Conservation (phyloP, 2,113 vertebrate genomes). For the Proterorhinus semilunaris region DNA sequence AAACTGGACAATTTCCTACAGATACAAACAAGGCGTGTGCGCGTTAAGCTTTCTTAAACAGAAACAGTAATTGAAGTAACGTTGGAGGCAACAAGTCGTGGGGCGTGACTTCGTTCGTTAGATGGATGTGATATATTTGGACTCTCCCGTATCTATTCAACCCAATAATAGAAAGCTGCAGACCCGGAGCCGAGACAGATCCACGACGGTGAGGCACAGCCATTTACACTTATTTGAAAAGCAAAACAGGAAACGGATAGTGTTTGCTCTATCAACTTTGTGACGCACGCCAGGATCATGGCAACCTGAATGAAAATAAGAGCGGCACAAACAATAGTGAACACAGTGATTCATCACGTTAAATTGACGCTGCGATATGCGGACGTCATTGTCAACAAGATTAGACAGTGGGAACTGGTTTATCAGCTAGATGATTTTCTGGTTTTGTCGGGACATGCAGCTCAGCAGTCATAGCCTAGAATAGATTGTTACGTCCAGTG, state of each 20-base stretch:
- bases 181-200: no score
- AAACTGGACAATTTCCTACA: no score
- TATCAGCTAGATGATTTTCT: background rate
- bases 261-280: background rate
- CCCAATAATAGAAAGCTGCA: no score
- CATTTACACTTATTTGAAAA: slow-evolving; percentile 15
- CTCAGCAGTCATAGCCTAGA: background rate
- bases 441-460: no score
- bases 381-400: background rate
- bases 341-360: background rate
- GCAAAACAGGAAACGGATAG: background rate
- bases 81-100: no score
- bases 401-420: background rate
- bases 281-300: background rate
- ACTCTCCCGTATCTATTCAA: no score
- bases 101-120: no score
- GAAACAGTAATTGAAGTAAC: no score
- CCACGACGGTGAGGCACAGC: no score
- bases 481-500: background rate
- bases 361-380: background rate
- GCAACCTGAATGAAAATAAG: background rate
- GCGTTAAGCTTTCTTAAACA: no score
- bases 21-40: no score
- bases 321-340: background rate
- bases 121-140: no score